These are phyloP conservation scores for Anorthoa munda DNA, from an alignment of 2,888 invertebrate species.

Conservation along the genomic window DNA sequence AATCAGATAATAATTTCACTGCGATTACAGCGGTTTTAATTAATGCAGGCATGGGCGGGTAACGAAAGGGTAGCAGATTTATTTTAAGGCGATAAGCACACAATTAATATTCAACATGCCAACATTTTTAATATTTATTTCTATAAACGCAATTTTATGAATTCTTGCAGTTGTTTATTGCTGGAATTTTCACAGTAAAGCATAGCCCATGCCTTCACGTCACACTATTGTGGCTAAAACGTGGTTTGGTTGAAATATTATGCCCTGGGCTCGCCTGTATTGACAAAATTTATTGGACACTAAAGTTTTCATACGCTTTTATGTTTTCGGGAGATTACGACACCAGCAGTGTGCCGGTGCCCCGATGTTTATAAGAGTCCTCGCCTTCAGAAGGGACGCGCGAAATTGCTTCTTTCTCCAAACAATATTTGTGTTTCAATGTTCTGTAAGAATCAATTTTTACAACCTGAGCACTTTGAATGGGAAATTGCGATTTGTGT, in stretches of 20 bases:
- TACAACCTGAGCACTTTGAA: constrained; percentile 29
- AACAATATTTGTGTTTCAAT: constrained; percentile 75
- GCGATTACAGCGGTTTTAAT: constrained; percentile 39
- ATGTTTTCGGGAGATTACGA: constrained; percentile 85
- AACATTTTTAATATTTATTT: constrained; percentile 18
- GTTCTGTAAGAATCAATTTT: constrained; percentile 71
- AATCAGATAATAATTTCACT: constrained; percentile 7
- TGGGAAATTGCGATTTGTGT: constrained; percentile 31
- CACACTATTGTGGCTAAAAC: constrained; percentile 63
- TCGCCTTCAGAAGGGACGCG: constrained; percentile 75
- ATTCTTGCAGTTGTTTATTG: constrained; percentile 19
- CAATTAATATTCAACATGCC: constrained; percentile 28
- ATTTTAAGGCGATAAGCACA: constrained; percentile 27
- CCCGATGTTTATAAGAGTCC: constrained; percentile 81
- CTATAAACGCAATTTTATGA: constrained; percentile 9
- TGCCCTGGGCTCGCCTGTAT: constrained; percentile 77
- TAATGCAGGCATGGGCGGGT: constrained; percentile 16
- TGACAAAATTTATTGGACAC: constrained; percentile 85
- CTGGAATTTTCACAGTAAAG: constrained; percentile 11
- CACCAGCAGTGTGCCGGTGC: constrained; percentile 76
- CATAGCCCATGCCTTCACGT: constrained; percentile 12
- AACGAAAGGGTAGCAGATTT: constrained; percentile 26
- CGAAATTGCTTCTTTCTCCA: constrained; percentile 77
- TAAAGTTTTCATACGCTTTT: constrained; percentile 87
- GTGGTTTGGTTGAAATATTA: constrained; percentile 74